These are phyloP conservation scores for Acleris laterana DNA, from an alignment of 2,888 invertebrate genomes.

Conservation along the genomic window DNA sequence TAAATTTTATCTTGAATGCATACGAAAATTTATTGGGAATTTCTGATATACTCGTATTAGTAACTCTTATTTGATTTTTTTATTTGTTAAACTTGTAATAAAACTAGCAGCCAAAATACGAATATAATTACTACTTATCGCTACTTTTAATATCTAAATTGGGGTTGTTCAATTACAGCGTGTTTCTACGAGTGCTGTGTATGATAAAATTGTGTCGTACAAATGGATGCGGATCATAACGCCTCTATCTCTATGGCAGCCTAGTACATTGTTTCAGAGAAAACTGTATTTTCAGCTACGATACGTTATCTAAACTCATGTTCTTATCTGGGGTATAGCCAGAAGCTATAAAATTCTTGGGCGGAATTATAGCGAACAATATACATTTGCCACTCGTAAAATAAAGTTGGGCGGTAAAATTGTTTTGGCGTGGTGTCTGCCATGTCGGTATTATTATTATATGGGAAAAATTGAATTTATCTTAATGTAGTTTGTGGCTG, in stretches of 20 bases:
- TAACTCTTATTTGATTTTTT: no score
- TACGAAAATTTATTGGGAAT: no score
- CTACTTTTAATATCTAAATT: no score
- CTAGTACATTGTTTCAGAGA: conserved; percentile 1
- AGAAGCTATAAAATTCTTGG: conserved; percentile 42
- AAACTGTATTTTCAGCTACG: conserved; percentile 22
- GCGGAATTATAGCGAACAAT: conserved; percentile 42
- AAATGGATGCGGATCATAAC: not conserved
- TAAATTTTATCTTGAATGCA: no score
- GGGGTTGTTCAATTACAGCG: no score
- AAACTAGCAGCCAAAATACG: no score
- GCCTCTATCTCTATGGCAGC: conserved; percentile 2
- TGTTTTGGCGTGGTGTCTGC: conserved; percentile 41
- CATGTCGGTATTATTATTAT: conserved; percentile 19
- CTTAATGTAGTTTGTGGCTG: not conserved
- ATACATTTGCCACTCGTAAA: conserved; percentile 44
- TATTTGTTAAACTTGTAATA: no score
- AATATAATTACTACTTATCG: no score
- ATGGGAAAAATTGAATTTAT: conserved; percentile 7
- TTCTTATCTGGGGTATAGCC: conserved; percentile 40
- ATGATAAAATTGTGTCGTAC: not conserved
- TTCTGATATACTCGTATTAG: no score
- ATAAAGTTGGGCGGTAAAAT: conserved; percentile 47
- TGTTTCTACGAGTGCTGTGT: no score
- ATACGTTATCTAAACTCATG: conserved; percentile 40